A percentile compares a stretch with the other conserved stretches of the same genome.
Conservation (phyloP, 30 jellyfish, hydroid and myxozoan species). For the Aurelia coerulea region DNA sequence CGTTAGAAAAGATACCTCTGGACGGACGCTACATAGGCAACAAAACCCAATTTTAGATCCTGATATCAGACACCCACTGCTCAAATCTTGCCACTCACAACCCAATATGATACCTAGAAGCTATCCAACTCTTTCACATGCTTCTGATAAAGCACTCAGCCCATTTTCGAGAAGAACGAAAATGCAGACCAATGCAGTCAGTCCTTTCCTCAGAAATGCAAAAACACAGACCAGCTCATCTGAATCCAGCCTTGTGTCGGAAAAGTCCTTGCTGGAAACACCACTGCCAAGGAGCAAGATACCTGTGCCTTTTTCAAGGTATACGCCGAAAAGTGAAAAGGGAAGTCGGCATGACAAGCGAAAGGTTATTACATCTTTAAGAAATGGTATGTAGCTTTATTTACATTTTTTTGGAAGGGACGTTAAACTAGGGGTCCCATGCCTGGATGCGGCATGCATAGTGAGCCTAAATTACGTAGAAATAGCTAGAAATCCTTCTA, state of each 20-base stretch:
- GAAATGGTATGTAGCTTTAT: slow-evolving; percentile 5
- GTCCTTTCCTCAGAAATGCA: not conserved
- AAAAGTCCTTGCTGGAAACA: slow-evolving; percentile 58
- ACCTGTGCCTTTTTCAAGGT: slow-evolving; percentile 68
- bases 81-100: not conserved
- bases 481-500: no score
- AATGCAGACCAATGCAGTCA: no score
- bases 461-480: no score
- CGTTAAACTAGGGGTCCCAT: no score
- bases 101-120: not conserved
- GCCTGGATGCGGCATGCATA: no score
- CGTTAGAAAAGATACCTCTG: slow-evolving; percentile 1
- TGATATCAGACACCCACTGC: no score
- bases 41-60: no score
- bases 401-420: not conserved
- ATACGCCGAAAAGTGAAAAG: slow-evolving; percentile 49
- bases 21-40: no score
- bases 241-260: slow-evolving; percentile 68
- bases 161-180: not conserved
- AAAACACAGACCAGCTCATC: slow-evolving; percentile 74
- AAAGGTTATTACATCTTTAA: not conserved
- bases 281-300: slow-evolving; percentile 71
- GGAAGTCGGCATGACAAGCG: not conserved
- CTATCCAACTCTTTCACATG: not conserved
- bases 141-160: slow-evolving; percentile 48